Conservation (phyloP, 2,797 vertebrate species). For the Crocidura indochinensis region DNA sequence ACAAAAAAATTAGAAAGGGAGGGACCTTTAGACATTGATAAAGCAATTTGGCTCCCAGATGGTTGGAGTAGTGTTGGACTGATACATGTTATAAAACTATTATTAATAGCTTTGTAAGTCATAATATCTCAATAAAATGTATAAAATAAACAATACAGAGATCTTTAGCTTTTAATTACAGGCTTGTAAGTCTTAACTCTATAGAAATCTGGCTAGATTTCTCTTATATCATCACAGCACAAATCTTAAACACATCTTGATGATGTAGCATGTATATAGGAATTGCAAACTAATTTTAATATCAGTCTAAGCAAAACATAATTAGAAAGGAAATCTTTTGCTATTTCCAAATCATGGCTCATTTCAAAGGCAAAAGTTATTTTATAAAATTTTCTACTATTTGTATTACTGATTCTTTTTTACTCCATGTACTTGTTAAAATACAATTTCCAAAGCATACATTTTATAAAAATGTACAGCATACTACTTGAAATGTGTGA, state of each 20-base stretch:
- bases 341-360: constrained; percentile 53
- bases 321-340: constrained; percentile 72
- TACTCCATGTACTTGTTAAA: constrained; percentile 17
- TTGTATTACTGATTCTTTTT: constrained; percentile 1
- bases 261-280: constrained; percentile 2
- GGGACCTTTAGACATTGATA: too few species aligned
- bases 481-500: constrained; percentile 17
- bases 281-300: constrained; percentile 68
- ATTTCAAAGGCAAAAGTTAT: constrained; percentile 64
- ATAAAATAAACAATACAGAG: not conserved
- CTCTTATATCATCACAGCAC: not conserved
- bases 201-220: constrained; percentile 13
- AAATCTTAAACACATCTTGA: constrained; percentile 27
- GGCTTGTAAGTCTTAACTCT: constrained; percentile 40
- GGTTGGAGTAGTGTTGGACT: too few species aligned
- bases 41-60: too few species aligned
- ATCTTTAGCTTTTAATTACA: constrained; percentile 44
- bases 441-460: constrained; percentile 34
- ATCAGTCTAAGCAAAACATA: constrained; percentile 66
- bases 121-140: too few species aligned
- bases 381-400: constrained; percentile 50
- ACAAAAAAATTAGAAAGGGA: too few species aligned
- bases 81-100: too few species aligned
- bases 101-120: too few species aligned
- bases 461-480: constrained; percentile 4